Evolutionary conservation across 2,797 vertebrate genomes (phyloP), one percentile per base, ranked within the genome.

Genomic region (Lates japonicus): DNA sequence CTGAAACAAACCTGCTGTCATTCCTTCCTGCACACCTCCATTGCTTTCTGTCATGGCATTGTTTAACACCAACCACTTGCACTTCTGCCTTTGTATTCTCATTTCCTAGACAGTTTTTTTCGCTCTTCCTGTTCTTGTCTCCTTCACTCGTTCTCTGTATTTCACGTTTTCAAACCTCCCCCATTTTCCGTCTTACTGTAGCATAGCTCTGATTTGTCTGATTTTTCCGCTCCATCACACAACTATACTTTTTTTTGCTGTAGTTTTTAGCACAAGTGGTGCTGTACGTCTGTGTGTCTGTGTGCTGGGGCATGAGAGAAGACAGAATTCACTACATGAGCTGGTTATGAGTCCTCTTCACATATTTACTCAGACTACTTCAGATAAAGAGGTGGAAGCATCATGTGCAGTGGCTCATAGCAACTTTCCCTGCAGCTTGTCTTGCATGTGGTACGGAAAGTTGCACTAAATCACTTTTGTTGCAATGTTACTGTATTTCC

Each of bases 41-140:
- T 48, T 25, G 17, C 64, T 22, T 44, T 39, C 49, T 78, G 52
- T 35, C 60, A 64, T 70, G 37, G 72, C 81, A 41, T 29, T 48
- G 59, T 85, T 61, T 29, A 63, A 70, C 78, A 59, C 44, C 10
- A 55, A 69, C 74, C 64, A 64, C 80, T 62, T 80, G 70, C 77
- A 86, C 85, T 85, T 90, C 88, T 90, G 88, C 65, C 74, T 90
- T 86, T 86, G 59, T 59, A 35, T 80, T 80, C 60, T 87, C 86
- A 80, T 86, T 88, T 87, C 88, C 86, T 84, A 46, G 54, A 77
- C 76, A 48, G 12, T 63, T 78, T 82, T 83, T 88, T 74, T 81
- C 42, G 70, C 70, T 88, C 88, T 90, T 89, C 88, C 90, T 90
- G 86, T 84, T 88, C 75, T 70, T 2, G n/a, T 71, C 76, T 83